A percentile compares a stretch with the other conserved stretches of the same genome.
Conservation (phyloP, 2,888 invertebrate genomes). For the Microchrysa polita region DNA sequence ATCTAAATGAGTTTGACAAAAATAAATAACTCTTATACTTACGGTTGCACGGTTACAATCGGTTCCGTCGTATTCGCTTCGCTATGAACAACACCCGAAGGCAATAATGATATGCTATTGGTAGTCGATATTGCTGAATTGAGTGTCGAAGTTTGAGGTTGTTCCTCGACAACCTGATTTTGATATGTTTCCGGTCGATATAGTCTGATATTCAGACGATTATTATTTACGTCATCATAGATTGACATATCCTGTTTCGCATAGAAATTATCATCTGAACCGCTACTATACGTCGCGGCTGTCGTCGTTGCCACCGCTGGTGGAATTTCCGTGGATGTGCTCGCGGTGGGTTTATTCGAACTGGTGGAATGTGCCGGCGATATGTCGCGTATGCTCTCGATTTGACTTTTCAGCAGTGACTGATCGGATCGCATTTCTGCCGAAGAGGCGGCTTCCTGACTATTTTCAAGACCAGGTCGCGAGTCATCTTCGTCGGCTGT, state of each 20-base stretch:
- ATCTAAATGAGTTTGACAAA: too few relatives aligned
- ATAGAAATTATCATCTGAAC: constrained; percentile 57
- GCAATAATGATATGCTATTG: constrained; percentile 23
- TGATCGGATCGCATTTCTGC: constrained; percentile 21
- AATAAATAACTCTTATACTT: constrained; percentile 32
- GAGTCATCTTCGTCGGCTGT: constrained; percentile 21
- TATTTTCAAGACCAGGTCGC: constrained; percentile 26
- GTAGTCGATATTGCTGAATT: neutral
- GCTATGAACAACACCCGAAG: neutral
- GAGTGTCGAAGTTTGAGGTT: neutral
- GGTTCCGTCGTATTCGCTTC: constrained; percentile 43
- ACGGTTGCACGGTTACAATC: constrained; percentile 40
- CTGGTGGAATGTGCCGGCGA: neutral
- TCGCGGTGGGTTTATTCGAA: neutral
- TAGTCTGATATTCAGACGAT: constrained; percentile 62
- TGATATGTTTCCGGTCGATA: constrained; percentile 58
- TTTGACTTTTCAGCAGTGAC: constrained; percentile 16
- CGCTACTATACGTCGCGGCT: constrained; percentile 15
- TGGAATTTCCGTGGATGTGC: neutral
- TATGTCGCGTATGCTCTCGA: constrained; percentile 11
- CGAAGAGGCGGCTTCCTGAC: constrained; percentile 22
- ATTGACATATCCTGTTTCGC: constrained; percentile 62
- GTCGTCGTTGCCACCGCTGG: constrained; percentile 15
- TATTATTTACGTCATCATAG: constrained; percentile 63
- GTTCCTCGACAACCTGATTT: constrained; percentile 32